Evolutionary conservation across 2,113 vertebrate genomes (phyloP).

Genomic region (Callipepla squamata): DNA sequence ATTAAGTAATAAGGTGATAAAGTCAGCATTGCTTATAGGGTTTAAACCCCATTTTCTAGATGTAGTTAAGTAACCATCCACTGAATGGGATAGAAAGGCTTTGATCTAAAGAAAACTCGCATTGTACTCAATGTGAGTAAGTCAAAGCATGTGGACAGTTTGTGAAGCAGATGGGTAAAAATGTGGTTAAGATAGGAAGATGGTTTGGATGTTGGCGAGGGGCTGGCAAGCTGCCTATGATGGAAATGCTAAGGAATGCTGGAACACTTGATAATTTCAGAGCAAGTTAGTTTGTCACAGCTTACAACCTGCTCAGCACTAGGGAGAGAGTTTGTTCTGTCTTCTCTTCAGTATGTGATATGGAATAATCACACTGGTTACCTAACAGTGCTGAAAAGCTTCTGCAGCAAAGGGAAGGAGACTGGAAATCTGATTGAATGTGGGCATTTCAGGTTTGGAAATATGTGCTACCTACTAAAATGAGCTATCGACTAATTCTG

Average conservation of each 20-base stretch:
- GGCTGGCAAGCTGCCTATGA: constrained; percentile 71
- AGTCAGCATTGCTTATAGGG: neutral
- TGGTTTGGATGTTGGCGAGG: constrained; percentile 55
- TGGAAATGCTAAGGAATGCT: constrained; percentile 62
- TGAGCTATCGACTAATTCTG: constrained; percentile 88
- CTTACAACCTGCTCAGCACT: constrained; percentile 72
- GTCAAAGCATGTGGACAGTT: constrained; percentile 67
- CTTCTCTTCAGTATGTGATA: constrained; percentile 77
- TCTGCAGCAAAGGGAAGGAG: constrained; percentile 59
- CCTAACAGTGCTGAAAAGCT: constrained; percentile 78
- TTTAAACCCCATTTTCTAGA: neutral
- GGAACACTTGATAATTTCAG: constrained; percentile 75
- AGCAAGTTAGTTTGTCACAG: constrained; percentile 73
- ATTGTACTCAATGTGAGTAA: constrained; percentile 70
- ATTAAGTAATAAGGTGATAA: neutral
- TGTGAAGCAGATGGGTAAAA: constrained; percentile 64
- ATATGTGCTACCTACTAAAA: constrained; percentile 85
- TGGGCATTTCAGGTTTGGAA: constrained; percentile 81
- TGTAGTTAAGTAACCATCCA: neutral
- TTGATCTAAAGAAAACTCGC: constrained; percentile 43
- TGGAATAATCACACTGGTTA: constrained; percentile 75
- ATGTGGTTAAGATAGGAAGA: constrained; percentile 55
- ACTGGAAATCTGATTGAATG: constrained; percentile 80
- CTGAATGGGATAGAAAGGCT: neutral
- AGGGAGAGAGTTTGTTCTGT: constrained; percentile 75